A percentile compares a stretch with the other conserved stretches of the same genome.
Conservation (phyloP, 2,888 invertebrate species). For the Heteromurus nitidus region DNA sequence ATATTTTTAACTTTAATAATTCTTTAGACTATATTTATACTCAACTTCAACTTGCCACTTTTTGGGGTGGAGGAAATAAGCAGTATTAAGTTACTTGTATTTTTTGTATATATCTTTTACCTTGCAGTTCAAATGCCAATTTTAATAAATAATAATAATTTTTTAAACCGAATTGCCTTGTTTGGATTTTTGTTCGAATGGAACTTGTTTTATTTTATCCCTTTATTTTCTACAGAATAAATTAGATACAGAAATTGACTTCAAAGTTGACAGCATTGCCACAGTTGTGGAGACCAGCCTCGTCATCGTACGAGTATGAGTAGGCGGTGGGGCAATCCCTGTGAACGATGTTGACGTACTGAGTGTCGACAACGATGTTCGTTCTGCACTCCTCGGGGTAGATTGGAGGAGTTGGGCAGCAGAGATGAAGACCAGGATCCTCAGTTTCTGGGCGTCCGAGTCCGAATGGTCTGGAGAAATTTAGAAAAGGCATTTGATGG, state of each 20-base stretch:
- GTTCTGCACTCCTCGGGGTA: slow-evolving; percentile 76
- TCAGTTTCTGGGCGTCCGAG: slow-evolving; percentile 44
- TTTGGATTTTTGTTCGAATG: no score
- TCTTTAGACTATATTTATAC: no score
- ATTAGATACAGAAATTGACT: slow-evolving; percentile 67
- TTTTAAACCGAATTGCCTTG: no score
- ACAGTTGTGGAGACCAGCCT: slow-evolving; percentile 70
- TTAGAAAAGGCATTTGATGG: not conserved
- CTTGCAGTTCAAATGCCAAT: no score
- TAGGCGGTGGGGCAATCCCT: slow-evolving; percentile 78
- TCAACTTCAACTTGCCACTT: no score
- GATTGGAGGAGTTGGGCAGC: slow-evolving; percentile 76
- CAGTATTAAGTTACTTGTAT: no score
- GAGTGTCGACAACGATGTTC: slow-evolving; percentile 74
- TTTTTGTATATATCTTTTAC: no score
- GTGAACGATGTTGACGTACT: slow-evolving; percentile 77
- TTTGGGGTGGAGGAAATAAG: no score
- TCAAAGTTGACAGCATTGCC: slow-evolving; percentile 65
- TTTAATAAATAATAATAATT: no score
- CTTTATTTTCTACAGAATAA: no score
- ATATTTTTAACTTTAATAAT: no score
- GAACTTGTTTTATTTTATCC: no score
- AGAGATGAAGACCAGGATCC: slow-evolving; percentile 75
- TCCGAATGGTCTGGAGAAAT: slow-evolving; percentile 54
- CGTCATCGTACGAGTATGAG: slow-evolving; percentile 79